Conservation (phyloP, 2,113 vertebrate species). For the Chionodraco myersi region DNA sequence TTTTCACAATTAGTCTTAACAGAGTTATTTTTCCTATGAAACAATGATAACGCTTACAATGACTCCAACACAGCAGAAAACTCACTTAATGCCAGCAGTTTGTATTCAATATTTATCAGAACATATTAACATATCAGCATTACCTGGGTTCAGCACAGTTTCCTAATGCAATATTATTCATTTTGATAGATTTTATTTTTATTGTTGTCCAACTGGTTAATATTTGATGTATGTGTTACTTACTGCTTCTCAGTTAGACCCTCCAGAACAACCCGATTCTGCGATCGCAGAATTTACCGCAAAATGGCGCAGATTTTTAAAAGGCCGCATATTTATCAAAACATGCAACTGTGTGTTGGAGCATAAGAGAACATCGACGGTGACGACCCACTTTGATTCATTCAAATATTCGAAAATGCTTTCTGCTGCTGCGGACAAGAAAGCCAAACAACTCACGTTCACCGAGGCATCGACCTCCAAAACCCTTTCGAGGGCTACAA, state of each 20-base stretch:
- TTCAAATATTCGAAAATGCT: too few species aligned
- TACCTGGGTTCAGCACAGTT: conserved; percentile 18
- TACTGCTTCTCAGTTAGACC: not conserved
- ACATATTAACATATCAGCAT: conserved; percentile 33
- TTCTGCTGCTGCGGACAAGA: too few species aligned
- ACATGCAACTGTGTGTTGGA: too few species aligned
- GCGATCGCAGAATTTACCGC: too few species aligned
- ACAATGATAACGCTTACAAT: not conserved
- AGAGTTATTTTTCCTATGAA: conserved; percentile 13
- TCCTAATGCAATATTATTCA: conserved; percentile 19
- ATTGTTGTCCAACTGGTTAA: conserved; percentile 9
- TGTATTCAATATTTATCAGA: not conserved
- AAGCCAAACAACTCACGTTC: too few species aligned
- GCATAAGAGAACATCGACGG: too few species aligned
- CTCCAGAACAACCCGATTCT: too few species aligned
- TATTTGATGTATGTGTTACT: conserved; percentile 23
- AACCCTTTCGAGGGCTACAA: too few species aligned
- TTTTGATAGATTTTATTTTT: conserved; percentile 29
- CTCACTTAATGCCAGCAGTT: conserved; percentile 16
- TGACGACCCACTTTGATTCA: too few species aligned
- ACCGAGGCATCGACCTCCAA: too few species aligned
- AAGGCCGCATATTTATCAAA: too few species aligned
- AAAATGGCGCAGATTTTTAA: too few species aligned
- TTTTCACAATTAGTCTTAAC: not conserved
- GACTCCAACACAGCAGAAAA: conserved; percentile 5